Base-by-base conservation (phyloP, 2,888 invertebrate genomes). In the Lithodes maja region DNA sequence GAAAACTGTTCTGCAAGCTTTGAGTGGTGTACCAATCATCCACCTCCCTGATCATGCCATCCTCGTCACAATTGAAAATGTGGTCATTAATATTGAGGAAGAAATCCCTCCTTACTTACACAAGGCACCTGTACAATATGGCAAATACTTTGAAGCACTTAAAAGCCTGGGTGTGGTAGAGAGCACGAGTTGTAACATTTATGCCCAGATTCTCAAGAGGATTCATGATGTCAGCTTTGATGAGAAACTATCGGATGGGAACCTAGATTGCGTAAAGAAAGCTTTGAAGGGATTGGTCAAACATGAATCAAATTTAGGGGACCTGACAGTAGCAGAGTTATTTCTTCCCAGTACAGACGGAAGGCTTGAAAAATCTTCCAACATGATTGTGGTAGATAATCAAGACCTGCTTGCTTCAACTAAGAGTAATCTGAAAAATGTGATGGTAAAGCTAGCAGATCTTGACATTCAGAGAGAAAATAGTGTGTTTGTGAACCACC, bases 311-410 rank as follows among this genome's bases (percentile, higher is more conserved):
- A 33, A 52, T 2, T 7, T 87, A 15, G 55, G 80, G 49, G 12
- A 83, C 15, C 0, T 87, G 49, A 53, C 78, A 3, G 83, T 68
- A 49, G 3, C 53, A 53, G 77, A 83, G 52, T 17, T 87, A 5
- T 87, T 49, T 77, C 53, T 87, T 3, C 87, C 83, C n/a, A 53
- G 83, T 2, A 17, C 2, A 49, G 77, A 83, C n/a, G 49, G 5
- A 52, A 87, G 17, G 7, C 54, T 87, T 7, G 53, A 3, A 33
- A 75, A 17, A 12, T 87, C 87, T 2, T 68, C 69, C 9, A 33
- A 83, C 2, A 83, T 87, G 83, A 74, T 82, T 87, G 82, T 87
- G 68, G 83, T 69, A 83, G 87, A 87, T 53, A 87, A 52, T 78
- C n/a, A 17, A n/a, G 54, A 78, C 7, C 7, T 83, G n/a, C 49